phyloP scores from a whole-genome alignment of 2,797 vertebrate genomes.

The Characodon lateralis region DNA sequence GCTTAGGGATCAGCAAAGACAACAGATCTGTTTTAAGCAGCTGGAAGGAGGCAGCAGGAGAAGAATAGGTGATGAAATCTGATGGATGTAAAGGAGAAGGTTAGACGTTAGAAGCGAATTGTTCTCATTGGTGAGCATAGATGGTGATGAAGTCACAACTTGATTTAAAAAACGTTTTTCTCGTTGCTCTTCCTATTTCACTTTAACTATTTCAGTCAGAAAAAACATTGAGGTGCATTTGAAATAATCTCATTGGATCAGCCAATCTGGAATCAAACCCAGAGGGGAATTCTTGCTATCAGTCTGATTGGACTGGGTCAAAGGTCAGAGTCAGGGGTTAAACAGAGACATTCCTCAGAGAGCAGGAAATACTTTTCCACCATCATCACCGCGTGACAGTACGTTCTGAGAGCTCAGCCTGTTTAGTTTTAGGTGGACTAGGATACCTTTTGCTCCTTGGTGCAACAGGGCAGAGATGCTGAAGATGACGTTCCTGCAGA shows the following conservation, averaged over 20 bases:
- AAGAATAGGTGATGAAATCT: neutral
- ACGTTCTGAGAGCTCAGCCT: neutral
- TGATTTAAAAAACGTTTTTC: neutral
- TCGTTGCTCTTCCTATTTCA: neutral
- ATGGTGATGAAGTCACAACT: neutral
- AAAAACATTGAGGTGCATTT: neutral
- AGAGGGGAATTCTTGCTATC: slow-evolving; percentile 13
- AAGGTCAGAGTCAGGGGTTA: slow-evolving; percentile 15
- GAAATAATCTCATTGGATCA: neutral
- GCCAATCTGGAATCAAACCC: slow-evolving; percentile 5
- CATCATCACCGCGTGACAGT: neutral
- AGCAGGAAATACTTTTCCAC: neutral
- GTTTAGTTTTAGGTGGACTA: neutral
- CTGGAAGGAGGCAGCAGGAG: neutral
- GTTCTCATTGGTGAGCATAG: neutral
- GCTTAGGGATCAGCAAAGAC: slow-evolving; percentile 1
- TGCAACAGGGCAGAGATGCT: slow-evolving; percentile 95
- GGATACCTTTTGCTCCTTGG: slow-evolving; percentile 87
- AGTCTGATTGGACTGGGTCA: slow-evolving; percentile 8
- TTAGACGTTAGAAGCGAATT: neutral
- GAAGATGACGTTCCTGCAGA: slow-evolving; percentile 93
- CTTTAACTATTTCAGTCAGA: too few species aligned
- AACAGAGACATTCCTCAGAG: slow-evolving; percentile 2
- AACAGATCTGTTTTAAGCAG: slow-evolving; percentile 2
- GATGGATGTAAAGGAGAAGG: neutral